These are phyloP conservation scores for Nymphalis c-album DNA, from an alignment of 2,888 invertebrate species.

Conservation along the genomic window DNA sequence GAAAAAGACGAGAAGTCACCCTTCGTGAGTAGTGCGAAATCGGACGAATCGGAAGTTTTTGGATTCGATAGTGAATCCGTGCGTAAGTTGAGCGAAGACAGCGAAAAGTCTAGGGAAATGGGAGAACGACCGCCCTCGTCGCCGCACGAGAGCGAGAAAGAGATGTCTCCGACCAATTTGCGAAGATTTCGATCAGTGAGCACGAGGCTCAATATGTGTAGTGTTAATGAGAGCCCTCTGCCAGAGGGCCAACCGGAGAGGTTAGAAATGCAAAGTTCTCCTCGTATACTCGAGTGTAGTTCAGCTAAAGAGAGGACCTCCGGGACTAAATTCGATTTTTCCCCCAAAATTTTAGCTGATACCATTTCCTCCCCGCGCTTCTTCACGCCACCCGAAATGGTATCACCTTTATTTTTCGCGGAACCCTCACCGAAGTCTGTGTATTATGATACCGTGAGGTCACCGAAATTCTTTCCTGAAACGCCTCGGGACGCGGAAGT, in stretches of 20 bases:
- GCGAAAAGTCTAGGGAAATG: conserved; percentile 46
- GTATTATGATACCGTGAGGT: conserved; percentile 71
- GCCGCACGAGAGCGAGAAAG: conserved; percentile 50
- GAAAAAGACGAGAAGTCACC: conserved; percentile 79
- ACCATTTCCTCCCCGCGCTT: conserved; percentile 68
- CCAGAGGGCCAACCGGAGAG: conserved; percentile 62
- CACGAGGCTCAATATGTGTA: conserved; percentile 70
- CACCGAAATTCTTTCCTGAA: conserved; percentile 74
- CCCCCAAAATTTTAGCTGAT: conserved; percentile 68
- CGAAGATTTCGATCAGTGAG: conserved; percentile 70
- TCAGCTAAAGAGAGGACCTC: conserved; percentile 71
- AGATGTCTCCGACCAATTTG: conserved; percentile 63
- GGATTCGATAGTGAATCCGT: conserved; percentile 65
- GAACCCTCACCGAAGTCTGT: conserved; percentile 74
- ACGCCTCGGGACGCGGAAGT: conserved; percentile 65
- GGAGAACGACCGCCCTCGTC: conserved; percentile 45
- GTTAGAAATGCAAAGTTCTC: conserved; percentile 72
- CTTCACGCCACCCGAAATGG: conserved; percentile 73
- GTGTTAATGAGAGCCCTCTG: conserved; percentile 57
- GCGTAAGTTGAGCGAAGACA: conserved; percentile 51
- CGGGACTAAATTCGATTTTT: conserved; percentile 71
- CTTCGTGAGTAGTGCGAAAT: conserved; percentile 58
- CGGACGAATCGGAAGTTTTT: conserved; percentile 62
- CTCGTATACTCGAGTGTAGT: conserved; percentile 65
- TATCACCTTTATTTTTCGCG: conserved; percentile 71